These are phyloP conservation scores for Lepas anatifera DNA, from an alignment of 2,888 invertebrate species.

Conservation along the genomic window DNA sequence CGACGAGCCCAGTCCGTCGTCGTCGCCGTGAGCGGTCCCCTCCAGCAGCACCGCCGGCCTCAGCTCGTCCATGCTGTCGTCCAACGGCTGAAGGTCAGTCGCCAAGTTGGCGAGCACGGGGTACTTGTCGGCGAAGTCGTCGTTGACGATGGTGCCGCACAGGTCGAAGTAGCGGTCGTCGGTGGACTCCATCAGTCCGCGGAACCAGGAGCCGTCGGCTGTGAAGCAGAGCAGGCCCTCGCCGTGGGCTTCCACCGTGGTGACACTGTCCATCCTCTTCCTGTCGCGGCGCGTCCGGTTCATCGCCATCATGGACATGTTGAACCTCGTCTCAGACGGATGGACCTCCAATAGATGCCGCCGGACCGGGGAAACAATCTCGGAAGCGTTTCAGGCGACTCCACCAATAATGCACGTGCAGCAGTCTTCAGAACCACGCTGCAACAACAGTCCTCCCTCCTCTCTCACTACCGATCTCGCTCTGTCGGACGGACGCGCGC, in stretches of 20 bases:
- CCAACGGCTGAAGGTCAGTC: not conserved
- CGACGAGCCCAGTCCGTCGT: too few species aligned
- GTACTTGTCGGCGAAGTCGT: not conserved
- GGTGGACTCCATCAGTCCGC: constrained; percentile 28
- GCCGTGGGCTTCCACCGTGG: constrained; percentile 27
- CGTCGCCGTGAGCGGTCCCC: not conserved
- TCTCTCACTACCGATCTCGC: too few species aligned
- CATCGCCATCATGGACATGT: not conserved
- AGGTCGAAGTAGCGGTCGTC: constrained; percentile 29
- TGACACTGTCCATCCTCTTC: not conserved
- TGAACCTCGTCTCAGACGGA: too few species aligned
- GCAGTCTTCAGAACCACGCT: too few species aligned
- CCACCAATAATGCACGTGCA: too few species aligned
- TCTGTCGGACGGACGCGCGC: too few species aligned
- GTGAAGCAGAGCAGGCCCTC: constrained; percentile 29
- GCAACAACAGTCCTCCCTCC: too few species aligned
- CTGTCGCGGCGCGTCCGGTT: not conserved
- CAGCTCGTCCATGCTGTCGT: too few species aligned
- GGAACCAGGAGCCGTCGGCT: constrained; percentile 29
- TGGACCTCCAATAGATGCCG: too few species aligned
- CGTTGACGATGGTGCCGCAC: constrained; percentile 21
- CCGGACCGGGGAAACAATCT: too few species aligned
- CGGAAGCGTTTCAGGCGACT: too few species aligned
- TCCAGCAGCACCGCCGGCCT: not conserved
- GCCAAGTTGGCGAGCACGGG: too few species aligned